Base-by-base conservation (phyloP, 2,888 invertebrate genomes). In the Azorinus chamasolen region DNA sequence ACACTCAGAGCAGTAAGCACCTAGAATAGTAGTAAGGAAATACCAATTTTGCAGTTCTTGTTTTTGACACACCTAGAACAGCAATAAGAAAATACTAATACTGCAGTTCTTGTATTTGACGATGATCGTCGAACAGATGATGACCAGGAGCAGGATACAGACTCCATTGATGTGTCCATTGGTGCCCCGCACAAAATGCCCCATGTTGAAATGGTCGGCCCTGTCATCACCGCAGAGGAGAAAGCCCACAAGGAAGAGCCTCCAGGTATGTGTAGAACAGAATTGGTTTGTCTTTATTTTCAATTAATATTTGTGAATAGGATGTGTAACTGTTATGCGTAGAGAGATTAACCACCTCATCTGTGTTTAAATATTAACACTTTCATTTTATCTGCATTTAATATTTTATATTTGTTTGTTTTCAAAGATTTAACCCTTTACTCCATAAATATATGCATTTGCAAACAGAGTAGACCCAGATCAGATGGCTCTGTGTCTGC, bases 121-220 rank as follows among this genome's bases (percentile, higher is more conserved):
- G 87, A 89, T 83, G 85, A 83, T 73, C 87, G 84, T 74, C 87
- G 84, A 45, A 83, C 88, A 89, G 89, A 90, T 94, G 98, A 98
- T 94, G 98, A 98, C 94, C 97, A 98, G 93, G 98, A 98, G 94
- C 97, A 83, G 24, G 92, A 91, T 80, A 87, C 90, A 12, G 92
- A 92, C 78, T 90, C 90, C 2, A 71, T 89, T 70, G 92, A 91
- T 25, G 83, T 88, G 48, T 87, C 83, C 14, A 85, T 90, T 12
- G 88, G 90, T 14, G 87, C 87, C 22, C 46, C 61, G 27, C 85
- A 87, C 65, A 97, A 97, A 77, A 95, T 99, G 94, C 98, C 99
- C 41, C 97, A 97, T 81, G 98, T 98, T 89, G 98, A 98, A 94
- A 97, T 97, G 94, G 97, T 98, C 74, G 97, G 97, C 91, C 98